Conservation (phyloP, 2,888 invertebrate genomes). For the Coleophora flavipennella region DNA sequence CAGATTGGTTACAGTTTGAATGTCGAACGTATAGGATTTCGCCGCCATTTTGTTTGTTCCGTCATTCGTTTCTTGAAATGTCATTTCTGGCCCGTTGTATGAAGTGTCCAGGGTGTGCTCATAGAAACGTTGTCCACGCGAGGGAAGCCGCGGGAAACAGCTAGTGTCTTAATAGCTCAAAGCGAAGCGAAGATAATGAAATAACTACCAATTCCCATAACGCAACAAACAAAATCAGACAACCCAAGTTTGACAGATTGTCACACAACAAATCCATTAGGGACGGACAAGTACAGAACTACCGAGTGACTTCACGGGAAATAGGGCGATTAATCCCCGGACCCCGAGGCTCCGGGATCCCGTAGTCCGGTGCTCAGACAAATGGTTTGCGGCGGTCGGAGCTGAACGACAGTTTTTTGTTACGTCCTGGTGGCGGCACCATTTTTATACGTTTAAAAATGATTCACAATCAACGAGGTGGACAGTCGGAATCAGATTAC, state of each 20-base stretch:
- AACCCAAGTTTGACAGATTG: slow-evolving; percentile 9
- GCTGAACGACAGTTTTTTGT: slow-evolving; percentile 10
- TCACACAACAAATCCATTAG: slow-evolving; percentile 12
- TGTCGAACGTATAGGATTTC: no score
- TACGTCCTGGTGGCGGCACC: slow-evolving; percentile 5
- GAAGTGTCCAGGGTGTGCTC: no score
- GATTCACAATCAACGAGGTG: slow-evolving; percentile 1
- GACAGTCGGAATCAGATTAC: slow-evolving; percentile 1
- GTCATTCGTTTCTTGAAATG: no score
- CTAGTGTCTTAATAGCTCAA: no score
- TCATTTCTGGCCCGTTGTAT: no score
- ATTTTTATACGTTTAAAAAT: slow-evolving; percentile 10
- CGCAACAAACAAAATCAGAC: not conserved
- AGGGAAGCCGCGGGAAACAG: no score
- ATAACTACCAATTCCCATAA: no score
- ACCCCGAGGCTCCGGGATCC: slow-evolving; percentile 2
- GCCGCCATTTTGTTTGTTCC: no score
- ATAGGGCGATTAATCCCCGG: slow-evolving; percentile 15
- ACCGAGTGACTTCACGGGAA: slow-evolving; percentile 11
- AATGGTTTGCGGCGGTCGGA: slow-evolving; percentile 10
- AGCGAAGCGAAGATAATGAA: no score
- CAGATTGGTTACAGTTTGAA: no score
- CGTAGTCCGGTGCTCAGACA: slow-evolving; percentile 8
- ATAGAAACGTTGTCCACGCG: no score
- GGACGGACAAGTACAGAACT: slow-evolving; percentile 6